Evolutionary conservation across 2,113 vertebrate species (phyloP), one percentile per base, ranked within the genome.

Genomic region (Condylura cristata): DNA sequence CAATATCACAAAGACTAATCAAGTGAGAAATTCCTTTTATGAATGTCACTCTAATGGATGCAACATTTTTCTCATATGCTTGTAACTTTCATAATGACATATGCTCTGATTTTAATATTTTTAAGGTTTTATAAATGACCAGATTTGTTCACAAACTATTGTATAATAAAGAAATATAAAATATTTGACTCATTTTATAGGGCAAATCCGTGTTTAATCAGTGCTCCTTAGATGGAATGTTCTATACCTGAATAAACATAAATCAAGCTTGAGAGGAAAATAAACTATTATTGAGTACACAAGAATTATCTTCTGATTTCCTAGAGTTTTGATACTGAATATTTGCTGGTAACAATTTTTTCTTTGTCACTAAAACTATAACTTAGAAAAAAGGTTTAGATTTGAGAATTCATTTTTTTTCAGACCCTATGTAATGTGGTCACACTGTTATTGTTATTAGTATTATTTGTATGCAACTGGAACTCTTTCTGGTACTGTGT

Each of bases 1-100:
- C 71, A 95, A 72, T 41, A 96, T 63, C 71, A 84, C 32, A 91
- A 93, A 93, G 61, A 16, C 65, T 93, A 94, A 91, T 95, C 63
- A 92, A 70, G 22, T 66, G 89, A 91, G 51, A 86, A 94, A 79
- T 63, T 11, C 17, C n/a, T 74, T 82, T 82, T 65, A 70, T 94
- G 70, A 96, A 89, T 91, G 83, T 87, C 39, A 86, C 60, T 1
- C 4, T 61, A 66, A 81, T 44, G 17, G 53, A 72, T 63, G n/a
- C 1, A 1, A 6, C 83, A 84, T 91, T 94, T 96, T 83, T 44
- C 71, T 86, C 30, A 39, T 13, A 80, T 39, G 5, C 41, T 74
- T 34, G 12, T 80, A 32, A 63, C 44, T 56, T 4, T 17, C 22
- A 17, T 66, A 7, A 8, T 61, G 14, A 84, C 37, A 12, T 11